Evolutionary conservation across 2,113 vertebrate genomes (phyloP), one percentile per base, ranked within the genome.

Genomic region (Zosterops borbonicus): DNA sequence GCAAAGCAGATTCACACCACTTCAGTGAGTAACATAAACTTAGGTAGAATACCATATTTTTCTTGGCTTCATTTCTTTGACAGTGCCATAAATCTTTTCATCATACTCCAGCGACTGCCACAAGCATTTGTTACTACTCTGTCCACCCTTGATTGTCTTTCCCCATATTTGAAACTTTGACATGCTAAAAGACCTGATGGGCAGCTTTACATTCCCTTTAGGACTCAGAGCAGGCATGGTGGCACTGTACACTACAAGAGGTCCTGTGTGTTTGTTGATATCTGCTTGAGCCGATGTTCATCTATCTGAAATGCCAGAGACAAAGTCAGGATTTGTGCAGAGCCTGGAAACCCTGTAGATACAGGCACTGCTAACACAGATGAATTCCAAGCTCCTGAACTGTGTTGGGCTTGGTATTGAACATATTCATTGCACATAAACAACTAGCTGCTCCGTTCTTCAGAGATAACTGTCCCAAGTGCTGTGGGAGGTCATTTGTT

Each of bases 341-440:
- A 21, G 5, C 56, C 37, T 63, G 35, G n/a, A 83, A 71, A 49
- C 11, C 7, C 31, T 39, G 47, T 6, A 71, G 39, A 67, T 14
- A 31, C 7, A 55, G 22, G 6, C 7, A 27, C 58, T 83, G 14
- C 14, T 76, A 64, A 37, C 6, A 33, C 12, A 50, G 29, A 35
- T 2, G 4, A 42, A 69, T 83, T 80, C 52, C 20, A 56, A 86
- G 41, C 11, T 33, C 14, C 21, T 70, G 46, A 37, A 7, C 24
- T 0, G 0, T 28, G 7, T 4, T 63, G 8, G 29, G 5, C 9
- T 75, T 59, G n/a, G 9, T 68, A 39, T 42, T 52, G 39, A 56
- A 69, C 31, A 69, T 28, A 60, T 53, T 69, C 13, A 17, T 50
- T 16, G 21, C 31, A 71, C 4, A 2, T 31, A 27, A 16, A 35